A percentile compares a stretch with the other conserved stretches of the same genome.
Conservation (phyloP, 2,888 invertebrate species). For the Athrips mouffetella region DNA sequence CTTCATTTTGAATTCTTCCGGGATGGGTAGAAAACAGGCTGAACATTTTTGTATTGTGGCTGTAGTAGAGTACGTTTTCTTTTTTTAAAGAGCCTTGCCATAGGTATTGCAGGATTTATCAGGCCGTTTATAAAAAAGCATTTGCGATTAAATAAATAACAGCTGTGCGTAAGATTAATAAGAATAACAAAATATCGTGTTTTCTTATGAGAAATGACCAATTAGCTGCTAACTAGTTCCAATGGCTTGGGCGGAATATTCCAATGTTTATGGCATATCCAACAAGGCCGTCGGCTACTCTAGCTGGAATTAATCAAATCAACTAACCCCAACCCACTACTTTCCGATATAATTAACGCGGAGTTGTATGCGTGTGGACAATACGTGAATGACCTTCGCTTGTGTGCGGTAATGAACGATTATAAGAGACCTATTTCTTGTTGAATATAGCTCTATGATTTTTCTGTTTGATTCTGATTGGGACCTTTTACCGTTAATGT, state of each 20-base stretch:
- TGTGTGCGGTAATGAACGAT: conserved; percentile 78
- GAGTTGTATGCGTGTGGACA: conserved; percentile 69
- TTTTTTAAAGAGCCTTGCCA: not conserved
- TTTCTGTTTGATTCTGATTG: conserved; percentile 31
- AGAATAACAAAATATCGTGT: not conserved
- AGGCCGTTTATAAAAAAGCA: too few species aligned
- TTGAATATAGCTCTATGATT: conserved; percentile 53
- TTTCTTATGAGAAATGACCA: conserved; percentile 39
- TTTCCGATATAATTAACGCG: conserved; percentile 78
- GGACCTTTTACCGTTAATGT: conserved; percentile 49
- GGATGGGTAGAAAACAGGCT: conserved; percentile 13
- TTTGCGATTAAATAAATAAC: too few species aligned
- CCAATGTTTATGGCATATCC: conserved; percentile 67
- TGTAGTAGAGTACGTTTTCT: not conserved
- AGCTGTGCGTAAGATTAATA: too few species aligned
- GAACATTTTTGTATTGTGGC: not conserved
- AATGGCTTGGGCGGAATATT: conserved; percentile 60
- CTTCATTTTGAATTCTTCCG: conserved; percentile 42
- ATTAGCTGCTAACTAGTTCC: conserved; percentile 47
- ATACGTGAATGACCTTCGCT: conserved; percentile 58
- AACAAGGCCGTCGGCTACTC: conserved; percentile 67
- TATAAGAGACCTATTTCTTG: conserved; percentile 68
- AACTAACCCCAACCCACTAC: conserved; percentile 76
- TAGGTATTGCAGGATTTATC: too few species aligned
- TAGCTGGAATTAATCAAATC: conserved; percentile 78